phyloP scores from a whole-genome alignment of 2,797 vertebrate genomes.

The Rhinoraja longicauda region DNA sequence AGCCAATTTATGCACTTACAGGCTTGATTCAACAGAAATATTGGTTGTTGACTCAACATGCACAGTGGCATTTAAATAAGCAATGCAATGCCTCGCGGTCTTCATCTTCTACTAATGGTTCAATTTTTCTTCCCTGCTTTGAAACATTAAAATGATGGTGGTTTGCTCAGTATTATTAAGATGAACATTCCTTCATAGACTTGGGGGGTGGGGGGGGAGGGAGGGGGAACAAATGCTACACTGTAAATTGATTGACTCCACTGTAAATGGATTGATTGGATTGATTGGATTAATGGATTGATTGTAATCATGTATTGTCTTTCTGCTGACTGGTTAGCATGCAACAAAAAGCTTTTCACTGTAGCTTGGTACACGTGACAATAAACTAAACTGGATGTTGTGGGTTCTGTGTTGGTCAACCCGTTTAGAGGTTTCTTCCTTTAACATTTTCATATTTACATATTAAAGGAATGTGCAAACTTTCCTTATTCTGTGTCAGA shows the following conservation, averaged over 20 bases:
- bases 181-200: not conserved
- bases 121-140: constrained; percentile 19
- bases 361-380: no score
- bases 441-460: not conserved
- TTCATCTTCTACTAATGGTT: not conserved
- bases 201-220: no score
- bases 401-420: not conserved
- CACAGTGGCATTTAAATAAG: constrained; percentile 15
- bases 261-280: no score
- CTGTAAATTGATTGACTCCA: no score
- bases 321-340: no score
- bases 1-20: not conserved
- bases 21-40: not conserved
- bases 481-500: not conserved
- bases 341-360: no score
- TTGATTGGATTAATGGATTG: no score
- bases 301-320: no score
- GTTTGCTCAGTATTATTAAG: not conserved
- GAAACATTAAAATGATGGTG: constrained; percentile 13
- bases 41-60: not conserved
- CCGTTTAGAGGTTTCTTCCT: not conserved
- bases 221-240: no score
- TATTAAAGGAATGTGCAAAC: not conserved
- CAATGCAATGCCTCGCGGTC: not conserved
- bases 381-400: not conserved